phyloP scores from a whole-genome alignment of 2,888 invertebrate genomes.

The Hoplodrina ambigua region DNA sequence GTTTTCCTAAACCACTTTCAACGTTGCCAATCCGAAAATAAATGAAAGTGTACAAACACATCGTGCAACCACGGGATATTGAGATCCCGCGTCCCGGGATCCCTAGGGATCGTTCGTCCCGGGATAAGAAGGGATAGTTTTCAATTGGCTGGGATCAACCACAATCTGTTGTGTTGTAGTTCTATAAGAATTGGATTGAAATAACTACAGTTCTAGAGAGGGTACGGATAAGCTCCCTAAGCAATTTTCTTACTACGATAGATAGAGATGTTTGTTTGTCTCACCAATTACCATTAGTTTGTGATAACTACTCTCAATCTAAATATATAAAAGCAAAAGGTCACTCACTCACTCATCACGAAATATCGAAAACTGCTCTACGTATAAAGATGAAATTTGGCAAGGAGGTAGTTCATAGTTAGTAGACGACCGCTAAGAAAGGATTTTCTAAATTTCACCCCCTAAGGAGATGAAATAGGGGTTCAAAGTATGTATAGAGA shows the following conservation, averaged over 20 bases:
- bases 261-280: background rate
- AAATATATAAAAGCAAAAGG: no score
- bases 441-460: no score
- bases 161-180: slow-evolving; percentile 62
- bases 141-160: slow-evolving; percentile 66
- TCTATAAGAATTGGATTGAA: slow-evolving; percentile 54
- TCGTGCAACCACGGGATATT: slow-evolving; percentile 49
- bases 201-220: slow-evolving; percentile 32
- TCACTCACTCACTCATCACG: no score
- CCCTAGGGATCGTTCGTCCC: slow-evolving; percentile 67
- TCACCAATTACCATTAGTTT: background rate
- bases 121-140: slow-evolving; percentile 61
- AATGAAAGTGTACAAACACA: slow-evolving; percentile 50
- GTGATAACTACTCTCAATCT: no score
- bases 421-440: no score
- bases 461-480: no score
- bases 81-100: slow-evolving; percentile 51
- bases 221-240: background rate
- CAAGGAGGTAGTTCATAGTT: no score
- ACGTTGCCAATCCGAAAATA: slow-evolving; percentile 39
- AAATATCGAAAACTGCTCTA: no score
- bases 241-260: slow-evolving; percentile 31
- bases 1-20: slow-evolving; percentile 3
- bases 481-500: no score
- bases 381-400: no score